Evolutionary conservation across 2,888 invertebrate genomes (phyloP).

Genomic region (Gibbula magus): DNA sequence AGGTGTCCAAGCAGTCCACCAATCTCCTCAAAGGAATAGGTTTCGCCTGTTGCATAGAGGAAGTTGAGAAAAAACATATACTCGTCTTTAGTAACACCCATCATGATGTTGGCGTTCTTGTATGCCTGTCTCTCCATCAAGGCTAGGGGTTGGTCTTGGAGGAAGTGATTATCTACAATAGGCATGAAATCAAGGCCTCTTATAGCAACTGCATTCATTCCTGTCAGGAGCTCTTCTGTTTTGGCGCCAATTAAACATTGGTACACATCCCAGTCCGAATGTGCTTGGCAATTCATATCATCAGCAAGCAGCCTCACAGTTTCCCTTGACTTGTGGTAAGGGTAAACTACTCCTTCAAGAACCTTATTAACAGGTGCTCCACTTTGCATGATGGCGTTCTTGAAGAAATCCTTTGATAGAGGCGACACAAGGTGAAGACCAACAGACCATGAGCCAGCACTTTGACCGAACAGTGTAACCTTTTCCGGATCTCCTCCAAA

Average conservation of each 20-base stretch:
- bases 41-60: too few relatives aligned
- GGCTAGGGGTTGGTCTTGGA: constrained; percentile 90
- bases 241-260: constrained; percentile 38
- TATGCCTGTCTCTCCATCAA: constrained; percentile 88
- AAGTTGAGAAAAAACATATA: constrained; percentile 79
- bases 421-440: constrained; percentile 59
- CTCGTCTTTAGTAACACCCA: constrained; percentile 96
- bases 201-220: constrained; percentile 22
- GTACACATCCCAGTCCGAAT: constrained; percentile 25
- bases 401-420: constrained; percentile 46
- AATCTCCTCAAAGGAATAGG: constrained; percentile 31
- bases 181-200: constrained; percentile 86
- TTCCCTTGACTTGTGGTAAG: constrained; percentile 35
- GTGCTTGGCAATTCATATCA: constrained; percentile 45
- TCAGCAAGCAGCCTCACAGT: constrained; percentile 83
- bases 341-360: constrained; percentile 36
- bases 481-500: constrained; percentile 61
- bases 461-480: constrained; percentile 63
- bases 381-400: constrained; percentile 59
- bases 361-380: constrained; percentile 47
- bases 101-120: constrained; percentile 89
- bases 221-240: constrained; percentile 25
- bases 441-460: constrained; percentile 55
- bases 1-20: constrained; percentile 33
- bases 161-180: constrained; percentile 90